These are phyloP conservation scores for Euphonia xanthogaster DNA, from an alignment of 2,797 vertebrate genomes.

Conservation along the genomic window DNA sequence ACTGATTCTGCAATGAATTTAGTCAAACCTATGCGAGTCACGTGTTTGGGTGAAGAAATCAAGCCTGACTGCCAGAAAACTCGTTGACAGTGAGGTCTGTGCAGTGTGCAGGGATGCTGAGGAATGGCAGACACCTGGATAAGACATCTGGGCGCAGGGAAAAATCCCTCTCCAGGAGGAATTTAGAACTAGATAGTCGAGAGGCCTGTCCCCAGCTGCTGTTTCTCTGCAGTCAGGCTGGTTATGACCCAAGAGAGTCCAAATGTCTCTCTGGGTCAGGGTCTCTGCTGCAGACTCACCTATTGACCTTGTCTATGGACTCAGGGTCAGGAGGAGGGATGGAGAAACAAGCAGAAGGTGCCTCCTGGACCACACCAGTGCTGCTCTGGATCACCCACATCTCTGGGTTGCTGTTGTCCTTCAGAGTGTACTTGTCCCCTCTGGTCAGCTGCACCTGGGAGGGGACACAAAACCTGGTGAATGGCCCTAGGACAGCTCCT, in stretches of 20 bases:
- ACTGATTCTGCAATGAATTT: conserved; percentile 33
- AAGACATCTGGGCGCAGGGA: not conserved
- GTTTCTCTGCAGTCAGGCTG: not conserved
- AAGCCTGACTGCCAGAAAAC: conserved; percentile 1
- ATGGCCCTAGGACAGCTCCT: not conserved
- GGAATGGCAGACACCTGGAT: not conserved
- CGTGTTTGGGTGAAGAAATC: conserved; percentile 19
- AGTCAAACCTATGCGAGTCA: conserved; percentile 13
- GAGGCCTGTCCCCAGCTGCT: not conserved
- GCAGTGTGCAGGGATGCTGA: not conserved
- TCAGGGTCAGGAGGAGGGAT: conserved; percentile 89
- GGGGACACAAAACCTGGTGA: not conserved
- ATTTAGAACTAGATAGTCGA: not conserved
- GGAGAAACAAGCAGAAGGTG: conserved; percentile 88
- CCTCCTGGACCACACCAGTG: conserved; percentile 74
- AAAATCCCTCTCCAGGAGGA: not conserved
- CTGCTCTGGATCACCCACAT: conserved; percentile 84
- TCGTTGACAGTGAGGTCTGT: not conserved
- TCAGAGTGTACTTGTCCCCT: conserved; percentile 83
- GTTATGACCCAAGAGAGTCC: not conserved
- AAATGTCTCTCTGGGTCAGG: not conserved
- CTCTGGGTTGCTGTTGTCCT: conserved; percentile 81
- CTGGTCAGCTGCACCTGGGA: conserved; percentile 81
- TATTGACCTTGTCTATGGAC: conserved; percentile 81
- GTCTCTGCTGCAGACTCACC: conserved; percentile 71